These are phyloP conservation scores for Hylaea fasciaria DNA, from an alignment of 2,888 invertebrate genomes.

Conservation along the genomic window DNA sequence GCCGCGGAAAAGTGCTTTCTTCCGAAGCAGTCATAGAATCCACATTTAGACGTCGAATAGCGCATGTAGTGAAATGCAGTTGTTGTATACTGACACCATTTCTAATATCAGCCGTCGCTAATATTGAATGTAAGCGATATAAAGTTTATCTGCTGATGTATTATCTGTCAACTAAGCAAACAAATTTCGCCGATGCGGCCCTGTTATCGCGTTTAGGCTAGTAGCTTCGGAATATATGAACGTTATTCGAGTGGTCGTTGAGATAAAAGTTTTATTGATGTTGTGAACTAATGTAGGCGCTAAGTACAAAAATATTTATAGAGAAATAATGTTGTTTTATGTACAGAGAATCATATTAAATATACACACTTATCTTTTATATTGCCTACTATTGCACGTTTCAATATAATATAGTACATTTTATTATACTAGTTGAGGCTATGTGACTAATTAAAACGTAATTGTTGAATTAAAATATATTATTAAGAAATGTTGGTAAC, in stretches of 20 bases:
- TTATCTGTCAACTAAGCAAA: conserved; percentile 73
- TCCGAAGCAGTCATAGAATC: conserved; percentile 20
- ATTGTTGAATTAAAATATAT: conserved; percentile 59
- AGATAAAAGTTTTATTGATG: conserved; percentile 72
- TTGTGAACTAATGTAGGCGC: conserved; percentile 62
- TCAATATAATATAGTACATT: conserved; percentile 42
- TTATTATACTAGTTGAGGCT: conserved; percentile 45
- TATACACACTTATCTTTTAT: conserved; percentile 48
- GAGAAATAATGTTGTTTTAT: conserved; percentile 43
- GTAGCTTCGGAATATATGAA: conserved; percentile 68
- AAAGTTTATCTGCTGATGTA: conserved; percentile 66
- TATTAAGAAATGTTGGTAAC: conserved; percentile 41
- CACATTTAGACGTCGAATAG: conserved; percentile 16
- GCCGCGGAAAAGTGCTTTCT: not conserved
- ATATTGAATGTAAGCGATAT: conserved; percentile 59
- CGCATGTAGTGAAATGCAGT: conserved; percentile 42
- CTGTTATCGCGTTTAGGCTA: conserved; percentile 64
- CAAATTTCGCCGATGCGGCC: conserved; percentile 58
- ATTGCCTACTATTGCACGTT: conserved; percentile 47
- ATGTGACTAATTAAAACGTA: conserved; percentile 38
- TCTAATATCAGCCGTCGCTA: conserved; percentile 60
- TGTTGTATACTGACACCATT: conserved; percentile 52
- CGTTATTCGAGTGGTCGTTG: conserved; percentile 68
- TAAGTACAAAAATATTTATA: conserved; percentile 55
- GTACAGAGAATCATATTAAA: conserved; percentile 51